These are phyloP conservation scores for Thelaira solivaga DNA, from an alignment of 2,888 invertebrate species.

Conservation along the genomic window DNA sequence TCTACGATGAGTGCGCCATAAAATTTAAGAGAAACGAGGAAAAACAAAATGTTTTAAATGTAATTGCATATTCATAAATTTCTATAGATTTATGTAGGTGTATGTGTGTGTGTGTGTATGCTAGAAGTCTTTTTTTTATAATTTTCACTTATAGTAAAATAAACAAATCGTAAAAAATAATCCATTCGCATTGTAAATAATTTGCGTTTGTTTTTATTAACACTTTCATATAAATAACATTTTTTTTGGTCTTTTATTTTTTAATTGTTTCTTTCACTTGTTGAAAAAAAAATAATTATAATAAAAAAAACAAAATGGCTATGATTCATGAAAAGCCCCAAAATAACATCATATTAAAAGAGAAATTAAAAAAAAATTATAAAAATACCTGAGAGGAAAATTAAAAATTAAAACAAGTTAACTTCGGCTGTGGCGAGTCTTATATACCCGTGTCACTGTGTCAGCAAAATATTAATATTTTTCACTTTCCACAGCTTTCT, in stretches of 20 bases:
- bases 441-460: too few relatives aligned
- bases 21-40: background rate
- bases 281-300: background rate
- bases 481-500: too few relatives aligned
- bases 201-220: constrained; percentile 17
- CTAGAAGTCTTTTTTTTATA: constrained; percentile 7
- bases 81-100: too few relatives aligned
- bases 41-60: background rate
- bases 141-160: constrained; percentile 7
- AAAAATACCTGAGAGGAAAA: too few relatives aligned
- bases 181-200: constrained; percentile 15
- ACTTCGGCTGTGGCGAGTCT: too few relatives aligned
- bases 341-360: background rate
- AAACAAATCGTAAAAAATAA: constrained; percentile 33
- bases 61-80: background rate
- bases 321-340: background rate
- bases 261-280: background rate
- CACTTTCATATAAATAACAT: constrained; percentile 3
- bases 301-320: background rate
- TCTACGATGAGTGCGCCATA: constrained; percentile 6
- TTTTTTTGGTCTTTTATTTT: background rate
- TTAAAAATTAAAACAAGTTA: too few relatives aligned
- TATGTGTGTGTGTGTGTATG: background rate
- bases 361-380: background rate
- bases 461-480: too few relatives aligned